These are phyloP conservation scores for Smittia aterrima DNA, from an alignment of 2,888 invertebrate genomes.

Conservation along the genomic window DNA sequence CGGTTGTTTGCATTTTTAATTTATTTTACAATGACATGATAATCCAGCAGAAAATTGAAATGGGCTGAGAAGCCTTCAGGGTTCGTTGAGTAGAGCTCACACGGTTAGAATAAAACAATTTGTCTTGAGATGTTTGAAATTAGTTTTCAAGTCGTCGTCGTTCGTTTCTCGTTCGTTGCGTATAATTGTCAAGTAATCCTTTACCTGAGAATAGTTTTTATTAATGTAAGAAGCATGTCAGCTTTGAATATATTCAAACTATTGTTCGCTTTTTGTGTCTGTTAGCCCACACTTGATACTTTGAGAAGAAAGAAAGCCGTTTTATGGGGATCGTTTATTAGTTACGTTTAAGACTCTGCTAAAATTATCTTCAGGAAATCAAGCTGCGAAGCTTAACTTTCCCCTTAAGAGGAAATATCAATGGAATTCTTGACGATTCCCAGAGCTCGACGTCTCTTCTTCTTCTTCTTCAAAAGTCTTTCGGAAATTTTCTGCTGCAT, in stretches of 20 bases:
- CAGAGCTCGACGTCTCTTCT: background rate
- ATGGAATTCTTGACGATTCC: background rate
- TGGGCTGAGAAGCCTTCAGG: background rate
- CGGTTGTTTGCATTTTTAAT: constrained; percentile 24
- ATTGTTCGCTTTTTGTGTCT: constrained; percentile 3
- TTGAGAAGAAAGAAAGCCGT: too few relatives aligned
- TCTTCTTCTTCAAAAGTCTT: constrained; percentile 5
- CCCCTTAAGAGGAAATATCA: background rate
- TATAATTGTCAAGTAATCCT: constrained; percentile 8
- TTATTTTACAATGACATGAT: constrained; percentile 34
- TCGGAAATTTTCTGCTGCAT: constrained; percentile 20
- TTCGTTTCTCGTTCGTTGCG: constrained; percentile 1
- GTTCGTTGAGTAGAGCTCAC: background rate
- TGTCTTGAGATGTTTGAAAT: background rate
- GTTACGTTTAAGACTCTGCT: too few relatives aligned
- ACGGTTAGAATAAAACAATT: background rate
- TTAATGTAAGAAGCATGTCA: constrained; percentile 27
- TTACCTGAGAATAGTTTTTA: background rate
- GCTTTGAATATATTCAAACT: background rate
- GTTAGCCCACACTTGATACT: constrained; percentile 3
- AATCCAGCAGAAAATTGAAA: constrained; percentile 13
- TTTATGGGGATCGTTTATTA: too few relatives aligned
- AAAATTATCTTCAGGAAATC: too few relatives aligned
- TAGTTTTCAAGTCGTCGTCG: background rate
- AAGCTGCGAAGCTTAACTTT: background rate